A percentile compares a stretch with the other conserved stretches of the same genome.
These are phyloP conservation scores for Apodemia zela DNA, from an alignment of 2,888 invertebrate genomes.

Conservation along the genomic window DNA sequence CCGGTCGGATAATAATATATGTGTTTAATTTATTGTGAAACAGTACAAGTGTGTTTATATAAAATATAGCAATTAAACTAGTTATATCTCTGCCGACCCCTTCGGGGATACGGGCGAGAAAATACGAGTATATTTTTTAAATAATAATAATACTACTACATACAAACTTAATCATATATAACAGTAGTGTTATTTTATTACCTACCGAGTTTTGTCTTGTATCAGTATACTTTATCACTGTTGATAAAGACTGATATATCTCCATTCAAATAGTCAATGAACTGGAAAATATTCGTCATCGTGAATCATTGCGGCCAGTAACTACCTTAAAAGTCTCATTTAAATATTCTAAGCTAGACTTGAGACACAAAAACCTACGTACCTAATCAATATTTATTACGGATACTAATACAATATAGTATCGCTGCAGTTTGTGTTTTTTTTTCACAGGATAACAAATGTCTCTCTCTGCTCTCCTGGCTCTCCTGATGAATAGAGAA, in stretches of 20 bases:
- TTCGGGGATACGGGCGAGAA: too few relatives aligned
- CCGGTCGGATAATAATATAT: too few relatives aligned
- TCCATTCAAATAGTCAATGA: conserved; percentile 5
- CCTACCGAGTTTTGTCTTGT: not conserved
- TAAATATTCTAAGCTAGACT: conserved; percentile 1
- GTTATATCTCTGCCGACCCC: too few relatives aligned
- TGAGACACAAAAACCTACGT: not conserved
- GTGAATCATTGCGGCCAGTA: conserved; percentile 17
- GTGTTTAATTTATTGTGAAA: too few relatives aligned
- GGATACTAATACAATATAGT: not conserved
- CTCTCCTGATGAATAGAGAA: too few relatives aligned
- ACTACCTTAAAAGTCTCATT: not conserved
- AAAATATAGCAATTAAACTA: too few relatives aligned
- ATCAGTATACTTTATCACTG: not conserved
- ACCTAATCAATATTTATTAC: not conserved
- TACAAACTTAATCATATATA: not conserved
- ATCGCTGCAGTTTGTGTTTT: too few relatives aligned
- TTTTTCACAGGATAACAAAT: too few relatives aligned
- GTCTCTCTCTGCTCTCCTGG: too few relatives aligned
- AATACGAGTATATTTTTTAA: too few relatives aligned
- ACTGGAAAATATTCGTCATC: conserved; percentile 7
- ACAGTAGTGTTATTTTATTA: not conserved
- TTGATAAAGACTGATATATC: conserved; percentile 1
- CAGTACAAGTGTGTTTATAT: too few relatives aligned
- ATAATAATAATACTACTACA: too few relatives aligned